Base-by-base conservation (phyloP, 2,113 vertebrate genomes). In the Corythornis cristatus region DNA sequence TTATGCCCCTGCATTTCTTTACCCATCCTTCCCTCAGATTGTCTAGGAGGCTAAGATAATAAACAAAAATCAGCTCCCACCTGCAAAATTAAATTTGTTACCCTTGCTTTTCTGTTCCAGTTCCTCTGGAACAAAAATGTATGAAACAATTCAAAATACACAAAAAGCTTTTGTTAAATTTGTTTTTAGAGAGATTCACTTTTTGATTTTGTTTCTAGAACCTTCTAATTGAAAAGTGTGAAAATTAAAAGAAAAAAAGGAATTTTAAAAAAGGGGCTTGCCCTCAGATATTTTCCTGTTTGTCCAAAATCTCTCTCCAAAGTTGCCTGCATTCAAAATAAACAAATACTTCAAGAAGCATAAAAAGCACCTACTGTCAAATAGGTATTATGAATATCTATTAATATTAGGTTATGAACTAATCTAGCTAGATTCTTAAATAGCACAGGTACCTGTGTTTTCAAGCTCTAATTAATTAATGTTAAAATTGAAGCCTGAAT, bases 91-190 rank as follows among this genome's bases (percentile, higher is more conserved):
- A 85, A 56, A 56, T 53, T 15, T 15, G 3, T 3, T 7, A 37
- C 4, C 6, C 33, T 81, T 66, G 6, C 12, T 77, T 8, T 16
- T 81, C 31, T 15, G 4, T 83, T 80, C 25, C 12, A 65, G 9
- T 31, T 81, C 1, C 5, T 5, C 15, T 50, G 18, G 43, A 85
- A 0, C 0, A 79, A 61, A 84, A 61, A 16, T 17, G 0, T 7
- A 22, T 23, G 8, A 43, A 75, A 86, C 33, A 7, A 43, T 12
- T 64, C 25, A 50, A 90, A 90, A 18, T 20, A 26, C 5, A 11
- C 1, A 65, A 42, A 58, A 29, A 3, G 3, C 4, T 70, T n/a
- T 60, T 50, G 31, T 58, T 73, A n/a, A 56, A 65, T 31, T 1
- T 5, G 1, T 53, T 88, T 81, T 73, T 22, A 60, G 42, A n/a